A percentile compares a stretch with the other conserved stretches of the same genome.
Evolutionary conservation across 1,140 invertebrate genomes (phyloP).

Genomic region (Meloidogyne chitwoodi): DNA sequence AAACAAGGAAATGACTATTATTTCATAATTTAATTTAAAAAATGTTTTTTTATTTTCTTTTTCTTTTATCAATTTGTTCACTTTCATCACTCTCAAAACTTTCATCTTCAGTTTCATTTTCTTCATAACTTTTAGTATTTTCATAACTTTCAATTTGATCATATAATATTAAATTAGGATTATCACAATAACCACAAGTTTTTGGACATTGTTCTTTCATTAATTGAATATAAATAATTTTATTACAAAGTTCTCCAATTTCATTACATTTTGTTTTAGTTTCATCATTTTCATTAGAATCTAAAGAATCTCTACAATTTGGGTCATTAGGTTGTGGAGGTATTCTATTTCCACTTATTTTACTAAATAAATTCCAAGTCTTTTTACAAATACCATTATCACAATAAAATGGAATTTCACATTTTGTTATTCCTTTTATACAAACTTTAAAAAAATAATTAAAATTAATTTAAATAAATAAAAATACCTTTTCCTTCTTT

Average conservation of each 20-base stretch:
- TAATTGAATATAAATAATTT: constrained; percentile 12
- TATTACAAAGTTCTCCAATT: not conserved
- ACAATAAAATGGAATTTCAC: not conserved
- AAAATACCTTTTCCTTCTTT: not conserved
- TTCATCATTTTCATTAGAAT: constrained; percentile 8
- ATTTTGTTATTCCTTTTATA: not conserved
- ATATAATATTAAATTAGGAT: not conserved
- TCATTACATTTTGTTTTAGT: constrained; percentile 4
- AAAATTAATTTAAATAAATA: not conserved
- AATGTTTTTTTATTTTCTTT: not conserved
- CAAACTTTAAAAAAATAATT: not conserved
- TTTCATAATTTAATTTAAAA: too few relatives aligned
- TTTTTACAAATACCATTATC: not conserved
- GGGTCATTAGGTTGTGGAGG: constrained; percentile 5
- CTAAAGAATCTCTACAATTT: constrained; percentile 16
- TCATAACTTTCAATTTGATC: not conserved
- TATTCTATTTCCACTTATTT: constrained; percentile 6
- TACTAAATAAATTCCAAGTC: not conserved
- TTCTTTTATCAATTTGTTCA: not conserved
- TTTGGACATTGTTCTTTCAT: constrained; percentile 22
- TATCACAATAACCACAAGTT: constrained; percentile 13
- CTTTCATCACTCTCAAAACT: not conserved
- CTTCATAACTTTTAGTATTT: not conserved
- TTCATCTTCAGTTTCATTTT: not conserved
- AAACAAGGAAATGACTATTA: too few relatives aligned